These are phyloP conservation scores for Dasyprocta punctata DNA, from an alignment of 2,113 vertebrate genomes.

Conservation along the genomic window DNA sequence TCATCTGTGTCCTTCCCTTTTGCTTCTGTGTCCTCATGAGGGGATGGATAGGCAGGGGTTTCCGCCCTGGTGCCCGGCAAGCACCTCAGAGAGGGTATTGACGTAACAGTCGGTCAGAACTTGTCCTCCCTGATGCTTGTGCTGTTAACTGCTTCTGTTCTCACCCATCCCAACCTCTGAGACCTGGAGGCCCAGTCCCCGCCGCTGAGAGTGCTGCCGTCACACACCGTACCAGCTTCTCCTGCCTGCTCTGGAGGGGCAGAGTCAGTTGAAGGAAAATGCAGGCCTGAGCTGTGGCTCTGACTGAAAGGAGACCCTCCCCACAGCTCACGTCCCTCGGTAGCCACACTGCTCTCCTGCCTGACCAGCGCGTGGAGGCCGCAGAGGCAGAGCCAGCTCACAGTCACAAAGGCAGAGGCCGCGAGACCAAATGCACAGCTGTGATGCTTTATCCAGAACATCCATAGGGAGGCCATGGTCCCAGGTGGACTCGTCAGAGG, in stretches of 20 bases:
- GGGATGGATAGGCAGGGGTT: rapidly evolving
- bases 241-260: neutral
- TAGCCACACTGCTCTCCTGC: rapidly evolving
- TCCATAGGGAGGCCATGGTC: rapidly evolving
- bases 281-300: neutral
- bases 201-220: too few species aligned
- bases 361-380: neutral
- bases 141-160: rapidly evolving
- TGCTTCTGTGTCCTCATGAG: rapidly evolving
- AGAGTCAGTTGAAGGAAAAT: neutral
- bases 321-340: rapidly evolving
- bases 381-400: rapidly evolving
- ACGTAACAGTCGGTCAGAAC: rapidly evolving
- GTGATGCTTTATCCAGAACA: too few species aligned
- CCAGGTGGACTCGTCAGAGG: too few species aligned
- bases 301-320: neutral
- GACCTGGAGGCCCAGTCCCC: neutral
- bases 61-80: too few species aligned
- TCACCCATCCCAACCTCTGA: neutral
- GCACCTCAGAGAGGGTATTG: rapidly evolving
- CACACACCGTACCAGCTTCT: neutral
- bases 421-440: too few species aligned
- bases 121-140: rapidly evolving
- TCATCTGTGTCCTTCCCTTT: rapidly evolving
- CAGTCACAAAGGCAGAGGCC: neutral